These are phyloP conservation scores for Phainopepla nitens DNA, from an alignment of 2,113 vertebrate species.

Conservation along the genomic window DNA sequence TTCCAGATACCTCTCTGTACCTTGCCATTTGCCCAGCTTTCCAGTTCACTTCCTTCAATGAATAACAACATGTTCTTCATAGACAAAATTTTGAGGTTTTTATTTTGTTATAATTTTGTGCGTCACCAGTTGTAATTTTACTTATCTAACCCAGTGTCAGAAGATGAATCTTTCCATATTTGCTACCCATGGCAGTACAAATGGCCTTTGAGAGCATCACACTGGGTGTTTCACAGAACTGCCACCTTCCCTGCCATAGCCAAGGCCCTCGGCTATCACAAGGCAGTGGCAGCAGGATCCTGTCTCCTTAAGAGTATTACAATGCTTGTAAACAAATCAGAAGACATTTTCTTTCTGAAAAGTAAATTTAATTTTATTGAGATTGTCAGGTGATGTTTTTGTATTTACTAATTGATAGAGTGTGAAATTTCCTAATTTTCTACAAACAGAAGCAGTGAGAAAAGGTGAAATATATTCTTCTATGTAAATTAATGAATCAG, in stretches of 20 bases:
- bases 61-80: background rate
- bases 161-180: background rate
- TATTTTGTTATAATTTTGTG: background rate
- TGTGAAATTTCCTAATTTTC: slow-evolving; percentile 1
- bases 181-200: background rate
- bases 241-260: background rate
- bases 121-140: background rate
- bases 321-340: background rate
- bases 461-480: background rate
- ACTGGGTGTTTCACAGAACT: background rate
- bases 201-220: accelerated
- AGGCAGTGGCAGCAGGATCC: background rate
- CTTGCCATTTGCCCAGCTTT: background rate
- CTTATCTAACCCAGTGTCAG: background rate
- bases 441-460: background rate
- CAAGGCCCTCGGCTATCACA: background rate
- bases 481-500: background rate
- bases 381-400: background rate
- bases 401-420: background rate
- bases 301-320: background rate
- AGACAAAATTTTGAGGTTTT: background rate
- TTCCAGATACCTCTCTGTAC: background rate
- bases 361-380: background rate
- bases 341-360: background rate
- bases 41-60: background rate